Conservation (phyloP, 2,113 vertebrate genomes). For the Corvus moneduloides region DNA sequence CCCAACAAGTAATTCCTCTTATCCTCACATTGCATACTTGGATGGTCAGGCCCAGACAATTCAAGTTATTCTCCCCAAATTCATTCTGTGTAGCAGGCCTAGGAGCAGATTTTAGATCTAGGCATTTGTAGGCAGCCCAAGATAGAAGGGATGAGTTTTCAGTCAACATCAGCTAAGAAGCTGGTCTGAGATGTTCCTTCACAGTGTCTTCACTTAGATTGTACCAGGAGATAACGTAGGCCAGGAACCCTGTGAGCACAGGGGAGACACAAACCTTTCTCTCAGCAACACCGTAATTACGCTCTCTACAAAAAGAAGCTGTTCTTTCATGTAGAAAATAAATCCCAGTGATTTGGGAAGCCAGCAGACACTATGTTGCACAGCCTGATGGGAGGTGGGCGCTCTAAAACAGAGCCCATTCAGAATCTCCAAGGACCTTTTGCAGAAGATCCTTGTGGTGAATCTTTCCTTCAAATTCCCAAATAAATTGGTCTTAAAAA, state of each 20-base stretch:
- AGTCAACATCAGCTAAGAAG: neutral
- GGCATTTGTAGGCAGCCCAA: neutral
- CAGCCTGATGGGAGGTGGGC: accelerated
- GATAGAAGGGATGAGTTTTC: neutral
- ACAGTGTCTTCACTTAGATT: neutral
- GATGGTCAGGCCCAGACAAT: neutral
- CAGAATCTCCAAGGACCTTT: neutral
- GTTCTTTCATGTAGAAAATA: neutral
- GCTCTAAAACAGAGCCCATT: neutral
- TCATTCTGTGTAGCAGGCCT: neutral
- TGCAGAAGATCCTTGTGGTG: neutral
- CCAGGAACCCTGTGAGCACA: neutral
- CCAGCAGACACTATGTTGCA: neutral
- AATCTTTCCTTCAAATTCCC: neutral
- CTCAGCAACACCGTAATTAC: neutral
- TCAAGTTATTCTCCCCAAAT: neutral
- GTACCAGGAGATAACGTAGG: neutral
- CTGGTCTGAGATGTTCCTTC: neutral
- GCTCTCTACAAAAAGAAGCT: neutral
- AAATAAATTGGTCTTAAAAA: neutral
- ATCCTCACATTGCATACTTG: neutral
- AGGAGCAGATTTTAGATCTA: neutral
- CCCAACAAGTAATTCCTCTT: neutral
- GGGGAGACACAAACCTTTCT: neutral
- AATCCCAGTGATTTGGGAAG: neutral